Percentiles rank a stretch among this genome's conserved stretches.
Conservation (phyloP, 2,888 invertebrate species). For the Parascotia fuliginaria region DNA sequence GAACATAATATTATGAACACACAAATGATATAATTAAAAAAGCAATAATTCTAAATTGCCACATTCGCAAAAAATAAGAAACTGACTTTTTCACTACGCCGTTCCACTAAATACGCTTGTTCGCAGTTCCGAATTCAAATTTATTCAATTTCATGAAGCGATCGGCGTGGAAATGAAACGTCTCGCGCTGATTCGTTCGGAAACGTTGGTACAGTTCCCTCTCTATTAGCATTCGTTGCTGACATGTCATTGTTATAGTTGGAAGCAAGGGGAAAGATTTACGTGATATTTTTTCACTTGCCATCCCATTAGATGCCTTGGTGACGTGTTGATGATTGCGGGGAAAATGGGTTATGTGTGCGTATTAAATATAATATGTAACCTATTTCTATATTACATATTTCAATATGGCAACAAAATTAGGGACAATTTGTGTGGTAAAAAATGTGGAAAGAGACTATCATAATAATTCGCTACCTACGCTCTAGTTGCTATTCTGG, state of each 20-base stretch:
- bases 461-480: no score
- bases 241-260: slow-evolving; percentile 54
- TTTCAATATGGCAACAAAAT: neutral
- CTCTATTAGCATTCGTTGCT: slow-evolving; percentile 67
- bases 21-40: no score
- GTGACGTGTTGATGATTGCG: slow-evolving; percentile 25
- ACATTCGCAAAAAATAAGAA: neutral
- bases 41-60: no score
- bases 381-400: neutral
- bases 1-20: no score
- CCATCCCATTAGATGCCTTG: slow-evolving; percentile 15
- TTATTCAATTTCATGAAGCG: slow-evolving; percentile 77
- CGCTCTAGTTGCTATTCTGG: no score
- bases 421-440: neutral
- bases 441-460: no score
- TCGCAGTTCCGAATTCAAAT: slow-evolving; percentile 73
- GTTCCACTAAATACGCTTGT: slow-evolving; percentile 40
- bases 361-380: no score
- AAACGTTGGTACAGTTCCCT: slow-evolving; percentile 57
- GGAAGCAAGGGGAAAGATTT: slow-evolving; percentile 41
- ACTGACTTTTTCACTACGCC: slow-evolving; percentile 7
- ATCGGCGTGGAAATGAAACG: slow-evolving; percentile 77
- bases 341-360: slow-evolving; percentile 24
- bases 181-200: slow-evolving; percentile 41
- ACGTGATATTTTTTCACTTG: slow-evolving; percentile 27